These are phyloP conservation scores for Gryllus longicercus DNA, from an alignment of 2,888 invertebrate species.

Conservation along the genomic window DNA sequence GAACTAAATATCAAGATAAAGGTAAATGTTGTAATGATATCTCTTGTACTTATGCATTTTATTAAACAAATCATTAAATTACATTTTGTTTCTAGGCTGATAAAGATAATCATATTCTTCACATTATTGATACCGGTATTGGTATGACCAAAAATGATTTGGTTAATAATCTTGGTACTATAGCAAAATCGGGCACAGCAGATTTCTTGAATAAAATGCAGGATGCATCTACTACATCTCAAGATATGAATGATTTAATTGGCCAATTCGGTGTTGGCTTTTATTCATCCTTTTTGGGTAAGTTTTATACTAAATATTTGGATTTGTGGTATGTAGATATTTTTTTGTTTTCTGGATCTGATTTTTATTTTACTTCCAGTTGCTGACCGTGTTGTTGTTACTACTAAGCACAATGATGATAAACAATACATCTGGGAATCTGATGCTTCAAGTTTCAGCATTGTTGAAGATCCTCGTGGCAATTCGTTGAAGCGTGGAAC, in stretches of 20 bases:
- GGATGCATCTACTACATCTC: constrained; percentile 44
- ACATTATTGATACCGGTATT: constrained; percentile 94
- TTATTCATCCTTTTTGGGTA: constrained; percentile 87
- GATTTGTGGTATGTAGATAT: neutral
- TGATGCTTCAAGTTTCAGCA: constrained; percentile 84
- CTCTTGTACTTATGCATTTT: neutral
- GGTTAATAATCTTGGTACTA: constrained; percentile 94
- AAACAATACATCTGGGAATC: constrained; percentile 97
- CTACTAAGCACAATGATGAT: constrained; percentile 91
- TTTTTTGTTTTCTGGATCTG: neutral
- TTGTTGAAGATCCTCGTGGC: constrained; percentile 91
- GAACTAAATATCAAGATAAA: constrained; percentile 88
- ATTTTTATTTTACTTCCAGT: constrained; percentile 54
- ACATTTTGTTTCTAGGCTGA: constrained; percentile 25
- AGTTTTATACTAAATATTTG: constrained; percentile 27
- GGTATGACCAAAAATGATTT: constrained; percentile 96
- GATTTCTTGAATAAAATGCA: constrained; percentile 66
- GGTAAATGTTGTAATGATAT: constrained; percentile 41
- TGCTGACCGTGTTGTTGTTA: constrained; percentile 92
- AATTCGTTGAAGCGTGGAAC: constrained; percentile 87
- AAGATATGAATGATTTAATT: constrained; percentile 94
- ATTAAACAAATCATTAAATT: neutral
- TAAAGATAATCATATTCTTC: constrained; percentile 60
- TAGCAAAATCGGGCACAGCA: constrained; percentile 96
- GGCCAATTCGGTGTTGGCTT: constrained; percentile 99